These are phyloP conservation scores for Ciconia boyciana DNA, from an alignment of 2,113 vertebrate species.

Conservation along the genomic window DNA sequence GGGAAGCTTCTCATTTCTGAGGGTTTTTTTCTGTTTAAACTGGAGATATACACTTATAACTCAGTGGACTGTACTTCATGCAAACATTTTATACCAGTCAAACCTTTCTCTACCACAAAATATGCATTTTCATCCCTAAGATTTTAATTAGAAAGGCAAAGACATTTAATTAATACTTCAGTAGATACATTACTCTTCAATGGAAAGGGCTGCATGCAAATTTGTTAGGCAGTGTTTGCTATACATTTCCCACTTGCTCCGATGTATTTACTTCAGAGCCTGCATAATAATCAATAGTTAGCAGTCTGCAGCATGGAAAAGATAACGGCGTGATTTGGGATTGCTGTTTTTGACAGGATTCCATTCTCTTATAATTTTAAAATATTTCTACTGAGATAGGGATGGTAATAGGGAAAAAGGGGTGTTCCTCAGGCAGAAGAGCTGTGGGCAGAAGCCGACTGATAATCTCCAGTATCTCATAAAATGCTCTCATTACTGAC, in stretches of 20 bases:
- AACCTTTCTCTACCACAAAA: background rate
- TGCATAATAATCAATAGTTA: background rate
- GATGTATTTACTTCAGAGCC: background rate
- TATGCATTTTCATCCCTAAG: background rate
- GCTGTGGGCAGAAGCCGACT: background rate
- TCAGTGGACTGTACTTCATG: background rate
- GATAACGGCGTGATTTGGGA: background rate
- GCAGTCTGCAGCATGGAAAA: background rate
- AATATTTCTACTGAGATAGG: background rate
- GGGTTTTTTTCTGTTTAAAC: background rate
- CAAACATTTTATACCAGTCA: background rate
- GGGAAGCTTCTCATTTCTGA: background rate
- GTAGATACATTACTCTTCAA: background rate
- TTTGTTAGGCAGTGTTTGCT: background rate
- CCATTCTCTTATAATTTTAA: background rate
- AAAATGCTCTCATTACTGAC: slow-evolving; percentile 7
- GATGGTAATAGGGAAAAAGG: background rate
- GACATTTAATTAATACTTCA: slow-evolving; percentile 1
- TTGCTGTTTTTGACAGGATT: background rate
- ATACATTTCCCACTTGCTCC: background rate
- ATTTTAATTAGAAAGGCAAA: slow-evolving; percentile 16
- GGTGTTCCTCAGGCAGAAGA: background rate
- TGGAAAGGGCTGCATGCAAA: background rate
- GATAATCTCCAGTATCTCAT: slow-evolving; percentile 4
- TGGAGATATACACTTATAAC: background rate